Evolutionary conservation across 2,888 invertebrate genomes (phyloP).

Genomic region (Cheilosia scutellata): DNA sequence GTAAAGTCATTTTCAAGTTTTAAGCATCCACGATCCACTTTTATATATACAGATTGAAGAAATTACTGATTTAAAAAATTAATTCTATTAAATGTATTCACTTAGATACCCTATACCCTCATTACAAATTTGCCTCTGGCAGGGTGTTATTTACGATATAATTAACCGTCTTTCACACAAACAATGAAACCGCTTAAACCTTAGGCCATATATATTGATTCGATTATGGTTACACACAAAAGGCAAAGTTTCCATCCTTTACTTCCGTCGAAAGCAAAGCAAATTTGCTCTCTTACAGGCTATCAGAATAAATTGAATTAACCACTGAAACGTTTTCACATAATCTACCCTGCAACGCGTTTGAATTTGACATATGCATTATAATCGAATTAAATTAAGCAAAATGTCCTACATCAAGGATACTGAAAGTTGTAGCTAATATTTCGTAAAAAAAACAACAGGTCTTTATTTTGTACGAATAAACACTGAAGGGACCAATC

Average conservation of each 20-base stretch:
- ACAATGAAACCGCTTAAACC: slow-evolving; percentile 28
- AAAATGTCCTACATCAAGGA: slow-evolving; percentile 21
- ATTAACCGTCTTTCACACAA: slow-evolving; percentile 20
- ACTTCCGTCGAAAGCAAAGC: slow-evolving; percentile 1
- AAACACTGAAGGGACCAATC: too few species aligned
- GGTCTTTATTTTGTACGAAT: too few species aligned
- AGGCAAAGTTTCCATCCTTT: slow-evolving; percentile 13
- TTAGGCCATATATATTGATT: slow-evolving; percentile 29
- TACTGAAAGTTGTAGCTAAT: slow-evolving; percentile 1
- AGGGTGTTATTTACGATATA: background rate
- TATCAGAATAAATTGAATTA: slow-evolving; percentile 49
- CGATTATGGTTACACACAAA: slow-evolving; percentile 7
- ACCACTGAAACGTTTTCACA: slow-evolving; percentile 44
- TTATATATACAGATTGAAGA: too few species aligned
- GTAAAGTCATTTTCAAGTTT: too few species aligned
- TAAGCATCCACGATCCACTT: too few species aligned
- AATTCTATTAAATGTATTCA: background rate
- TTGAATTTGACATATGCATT: slow-evolving; percentile 46
- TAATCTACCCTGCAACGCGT: slow-evolving; percentile 13
- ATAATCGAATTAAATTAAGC: slow-evolving; percentile 57
- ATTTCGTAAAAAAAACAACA: background rate
- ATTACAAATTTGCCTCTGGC: background rate
- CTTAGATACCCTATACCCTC: background rate
- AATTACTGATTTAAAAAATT: background rate
- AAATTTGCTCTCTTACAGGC: background rate